Conservation (phyloP, 2,888 invertebrate species). For the Amaurobius ferox region DNA sequence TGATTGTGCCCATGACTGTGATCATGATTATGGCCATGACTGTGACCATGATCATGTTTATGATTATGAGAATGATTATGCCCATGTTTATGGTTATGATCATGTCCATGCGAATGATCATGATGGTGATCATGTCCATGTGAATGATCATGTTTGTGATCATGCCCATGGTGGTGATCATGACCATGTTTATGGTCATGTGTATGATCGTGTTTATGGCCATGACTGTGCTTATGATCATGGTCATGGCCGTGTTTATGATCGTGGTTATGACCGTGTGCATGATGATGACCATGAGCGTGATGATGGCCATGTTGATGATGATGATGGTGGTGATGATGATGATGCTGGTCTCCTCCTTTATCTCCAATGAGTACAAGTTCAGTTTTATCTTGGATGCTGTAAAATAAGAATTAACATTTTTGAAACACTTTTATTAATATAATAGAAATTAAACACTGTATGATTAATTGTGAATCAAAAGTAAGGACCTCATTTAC, state of each 20-base stretch:
- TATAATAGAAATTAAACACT: too few relatives aligned
- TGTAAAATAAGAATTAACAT: slow-evolving; percentile 5
- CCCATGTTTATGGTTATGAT: neutral
- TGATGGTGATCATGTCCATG: slow-evolving; percentile 18
- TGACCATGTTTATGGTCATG: slow-evolving; percentile 10
- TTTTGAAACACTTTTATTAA: too few relatives aligned
- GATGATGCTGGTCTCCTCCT: slow-evolving; percentile 32
- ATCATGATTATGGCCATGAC: neutral
- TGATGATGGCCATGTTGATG: slow-evolving; percentile 21
- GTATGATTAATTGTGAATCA: too few relatives aligned
- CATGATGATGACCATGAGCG: slow-evolving; percentile 22
- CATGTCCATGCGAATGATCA: neutral
- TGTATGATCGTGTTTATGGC: neutral
- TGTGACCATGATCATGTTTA: slow-evolving; percentile 8
- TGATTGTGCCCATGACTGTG: neutral
- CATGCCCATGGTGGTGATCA: slow-evolving; percentile 7
- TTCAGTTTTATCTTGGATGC: slow-evolving; percentile 40
- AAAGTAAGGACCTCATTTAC: too few relatives aligned
- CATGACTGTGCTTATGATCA: slow-evolving; percentile 7
- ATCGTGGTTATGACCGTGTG: neutral
- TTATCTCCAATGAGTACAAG: slow-evolving; percentile 33
- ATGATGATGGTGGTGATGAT: slow-evolving; percentile 45
- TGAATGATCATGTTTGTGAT: slow-evolving; percentile 28
- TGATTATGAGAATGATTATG: slow-evolving; percentile 29
- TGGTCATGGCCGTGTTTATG: neutral